Evolutionary conservation across 2,888 invertebrate species (phyloP).

Genomic region (Helleia helle): DNA sequence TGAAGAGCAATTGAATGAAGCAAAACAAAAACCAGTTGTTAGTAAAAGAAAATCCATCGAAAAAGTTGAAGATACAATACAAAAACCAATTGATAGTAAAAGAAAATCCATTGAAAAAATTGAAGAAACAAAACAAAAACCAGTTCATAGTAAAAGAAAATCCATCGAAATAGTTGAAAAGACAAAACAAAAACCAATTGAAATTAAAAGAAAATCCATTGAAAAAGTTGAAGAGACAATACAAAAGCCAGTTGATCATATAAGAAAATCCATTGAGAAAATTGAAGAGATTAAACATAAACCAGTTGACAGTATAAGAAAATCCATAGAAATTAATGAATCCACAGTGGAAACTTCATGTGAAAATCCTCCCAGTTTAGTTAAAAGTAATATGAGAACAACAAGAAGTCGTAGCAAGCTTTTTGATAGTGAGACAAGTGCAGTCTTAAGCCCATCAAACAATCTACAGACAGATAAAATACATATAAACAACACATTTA

Average conservation of each 20-base stretch:
- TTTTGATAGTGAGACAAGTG: slow-evolving; percentile 1
- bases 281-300: no score
- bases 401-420: slow-evolving; percentile 28
- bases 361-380: slow-evolving; percentile 3
- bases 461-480: not conserved
- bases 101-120: not conserved
- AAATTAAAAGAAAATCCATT: not conserved
- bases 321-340: not conserved
- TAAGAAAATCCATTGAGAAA: no score
- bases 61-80: no score
- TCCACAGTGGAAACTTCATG: not conserved
- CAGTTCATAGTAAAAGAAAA: no score
- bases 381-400: slow-evolving; percentile 17
- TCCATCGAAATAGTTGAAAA: no score
- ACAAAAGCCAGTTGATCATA: not conserved
- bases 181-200: not conserved
- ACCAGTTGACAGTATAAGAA: not conserved
- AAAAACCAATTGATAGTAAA: not conserved
- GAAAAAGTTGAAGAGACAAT: not conserved
- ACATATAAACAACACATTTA: not conserved
- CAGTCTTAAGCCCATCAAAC: slow-evolving; percentile 5
- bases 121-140: not conserved
- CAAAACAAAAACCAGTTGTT: not conserved
- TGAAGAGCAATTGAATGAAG: not conserved
- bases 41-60: no score